phyloP scores from a whole-genome alignment of 1,140 invertebrate species.

The Papilio helenus region DNA sequence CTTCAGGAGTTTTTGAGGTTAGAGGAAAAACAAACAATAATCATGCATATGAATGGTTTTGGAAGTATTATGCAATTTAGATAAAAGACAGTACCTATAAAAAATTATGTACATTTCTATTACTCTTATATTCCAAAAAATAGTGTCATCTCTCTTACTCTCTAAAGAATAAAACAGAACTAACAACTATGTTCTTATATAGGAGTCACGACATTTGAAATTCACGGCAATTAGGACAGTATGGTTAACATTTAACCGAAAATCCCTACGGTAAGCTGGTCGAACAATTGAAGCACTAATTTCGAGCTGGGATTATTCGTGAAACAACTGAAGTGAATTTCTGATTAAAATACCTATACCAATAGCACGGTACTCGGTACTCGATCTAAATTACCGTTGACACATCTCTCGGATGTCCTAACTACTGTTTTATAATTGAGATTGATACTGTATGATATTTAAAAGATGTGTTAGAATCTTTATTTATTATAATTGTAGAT shows the following conservation, averaged over 20 bases:
- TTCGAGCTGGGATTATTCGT: not conserved
- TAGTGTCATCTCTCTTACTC: too few species aligned
- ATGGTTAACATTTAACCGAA: not conserved
- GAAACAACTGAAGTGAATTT: constrained; percentile 1
- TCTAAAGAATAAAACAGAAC: too few species aligned
- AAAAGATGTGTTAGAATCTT: not conserved
- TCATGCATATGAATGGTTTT: not conserved
- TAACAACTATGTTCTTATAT: too few species aligned
- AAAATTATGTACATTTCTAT: too few species aligned
- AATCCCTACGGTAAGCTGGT: not conserved
- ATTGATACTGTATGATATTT: not conserved
- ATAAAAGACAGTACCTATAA: too few species aligned
- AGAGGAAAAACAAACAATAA: too few species aligned
- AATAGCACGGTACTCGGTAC: not conserved
- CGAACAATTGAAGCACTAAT: constrained; percentile 12
- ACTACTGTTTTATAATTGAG: not conserved
- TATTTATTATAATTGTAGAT: not conserved
- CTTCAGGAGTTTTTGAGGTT: too few species aligned
- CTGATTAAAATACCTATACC: constrained; percentile 5
- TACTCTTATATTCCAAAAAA: too few species aligned
- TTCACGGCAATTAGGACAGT: not conserved
- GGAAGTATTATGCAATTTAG: too few species aligned
- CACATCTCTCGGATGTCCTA: not conserved
- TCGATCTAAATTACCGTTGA: not conserved
- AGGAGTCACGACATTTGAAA: not conserved